phyloP scores from a whole-genome alignment of 2,888 invertebrate genomes.

The Criorhina ranunculi region DNA sequence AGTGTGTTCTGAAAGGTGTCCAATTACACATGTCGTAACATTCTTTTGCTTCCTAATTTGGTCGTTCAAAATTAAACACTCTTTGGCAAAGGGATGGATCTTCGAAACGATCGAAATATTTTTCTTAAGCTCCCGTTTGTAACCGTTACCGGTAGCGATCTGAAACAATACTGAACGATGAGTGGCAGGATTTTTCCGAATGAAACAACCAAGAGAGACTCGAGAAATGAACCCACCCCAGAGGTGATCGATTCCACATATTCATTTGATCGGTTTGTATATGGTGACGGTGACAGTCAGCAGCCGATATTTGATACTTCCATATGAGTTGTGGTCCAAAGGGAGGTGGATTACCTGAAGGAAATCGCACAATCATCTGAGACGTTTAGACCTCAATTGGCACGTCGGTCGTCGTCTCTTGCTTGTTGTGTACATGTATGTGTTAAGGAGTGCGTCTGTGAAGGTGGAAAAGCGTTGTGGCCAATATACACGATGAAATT shows the following conservation, averaged over 20 bases:
- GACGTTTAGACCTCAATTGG: constrained; percentile 64
- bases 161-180: constrained; percentile 54
- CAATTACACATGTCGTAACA: constrained; percentile 58
- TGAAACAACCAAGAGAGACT: constrained; percentile 46
- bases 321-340: constrained; percentile 54
- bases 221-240: constrained; percentile 38
- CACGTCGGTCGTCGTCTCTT: constrained; percentile 7
- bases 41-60: constrained; percentile 46
- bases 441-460: constrained; percentile 30
- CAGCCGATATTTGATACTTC: constrained; percentile 63
- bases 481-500: constrained; percentile 26
- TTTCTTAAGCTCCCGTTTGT: constrained; percentile 14
- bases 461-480: constrained; percentile 25
- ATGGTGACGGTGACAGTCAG: constrained; percentile 60
- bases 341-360: constrained; percentile 23
- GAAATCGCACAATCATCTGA: constrained; percentile 59
- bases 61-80: constrained; percentile 24
- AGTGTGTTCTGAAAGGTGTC: constrained; percentile 26
- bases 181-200: constrained; percentile 53
- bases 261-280: constrained; percentile 51
- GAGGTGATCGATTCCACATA: constrained; percentile 62
- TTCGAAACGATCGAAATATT: background rate
- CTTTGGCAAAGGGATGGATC: background rate
- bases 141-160: constrained; percentile 64
- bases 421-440: no score